These are phyloP conservation scores for Glareola pratincola DNA, from an alignment of 2,113 vertebrate species.

Conservation along the genomic window DNA sequence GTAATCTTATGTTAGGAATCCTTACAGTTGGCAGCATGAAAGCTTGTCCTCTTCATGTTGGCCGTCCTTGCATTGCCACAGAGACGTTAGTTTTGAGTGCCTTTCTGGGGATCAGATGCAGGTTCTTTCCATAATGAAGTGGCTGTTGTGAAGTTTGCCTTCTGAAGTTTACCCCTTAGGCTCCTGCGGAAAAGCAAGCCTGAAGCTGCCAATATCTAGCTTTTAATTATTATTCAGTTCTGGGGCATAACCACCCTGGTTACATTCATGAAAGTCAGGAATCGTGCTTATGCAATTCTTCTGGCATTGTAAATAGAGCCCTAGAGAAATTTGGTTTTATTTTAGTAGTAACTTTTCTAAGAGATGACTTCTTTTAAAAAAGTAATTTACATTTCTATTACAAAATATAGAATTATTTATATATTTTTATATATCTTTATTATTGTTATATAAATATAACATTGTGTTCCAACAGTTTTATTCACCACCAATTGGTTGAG, in stretches of 20 bases:
- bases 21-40: neutral
- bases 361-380: fast-evolving
- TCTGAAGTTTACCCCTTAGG: conserved; percentile 44
- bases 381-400: neutral
- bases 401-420: neutral
- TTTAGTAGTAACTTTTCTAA: neutral
- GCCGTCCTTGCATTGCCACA: neutral
- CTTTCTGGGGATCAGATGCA: neutral
- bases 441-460: neutral
- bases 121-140: neutral
- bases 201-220: conserved; percentile 55
- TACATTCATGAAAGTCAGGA: conserved; percentile 43
- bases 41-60: neutral
- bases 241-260: conserved; percentile 51
- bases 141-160: conserved; percentile 49
- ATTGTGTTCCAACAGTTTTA: neutral
- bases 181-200: conserved; percentile 35
- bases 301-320: conserved; percentile 19
- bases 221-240: conserved; percentile 59
- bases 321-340: conserved; percentile 26
- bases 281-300: neutral
- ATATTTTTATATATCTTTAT: too few species aligned
- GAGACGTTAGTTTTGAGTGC: neutral
- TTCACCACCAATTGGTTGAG: neutral
- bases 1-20: neutral